Base-by-base conservation (phyloP, 2,113 vertebrate genomes). In the Fulmarus glacialis region DNA sequence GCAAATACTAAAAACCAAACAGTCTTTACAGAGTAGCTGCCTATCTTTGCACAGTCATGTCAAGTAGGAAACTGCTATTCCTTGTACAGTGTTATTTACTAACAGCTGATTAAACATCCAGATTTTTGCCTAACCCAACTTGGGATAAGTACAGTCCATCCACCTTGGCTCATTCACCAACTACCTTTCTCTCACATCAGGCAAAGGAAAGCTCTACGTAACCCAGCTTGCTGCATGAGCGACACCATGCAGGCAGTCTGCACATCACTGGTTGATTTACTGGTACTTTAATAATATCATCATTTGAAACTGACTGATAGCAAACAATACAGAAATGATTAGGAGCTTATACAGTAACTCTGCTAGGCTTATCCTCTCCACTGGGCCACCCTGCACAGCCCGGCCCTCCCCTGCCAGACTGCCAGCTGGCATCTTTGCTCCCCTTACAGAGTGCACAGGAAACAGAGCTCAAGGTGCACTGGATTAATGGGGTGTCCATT, bases 141-240 rank as follows among this genome's bases (percentile, higher is more conserved):
- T 43, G 26, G 9, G 38, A 1, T 32, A 75, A 83, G 55, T 36
- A 63, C 12, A 86, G 50, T 20, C 42, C n/a, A 13, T 12, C 78
- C 70, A 43, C n/a, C 21, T 42, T 30, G 38, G 19, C 42, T 52
- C 59, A 50, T 30, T 78, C 52, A 80, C n/a, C 73, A 74, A 9
- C 15, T 7, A 8, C 12, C 47, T 30, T 78, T 42, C 78, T 66
- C n/a, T 38, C 43, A 14, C 0, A 0, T 20, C 38, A 84, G 59
- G 15, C 63, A 63, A 63, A 14, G 3, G 7, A 87, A 77, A 78
- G 42, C 8, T 29, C 21, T 19, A 1, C 8, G 32, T 23, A 48
- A 78, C 13, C 26, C 68, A 91, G 30, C 15, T 9, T 34, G 48
- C 9, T 27, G 15, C 23, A 8, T 1, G 9, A 82, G 52, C 3